phyloP scores from a whole-genome alignment of 2,888 invertebrate genomes.

The Unio delphinus region DNA sequence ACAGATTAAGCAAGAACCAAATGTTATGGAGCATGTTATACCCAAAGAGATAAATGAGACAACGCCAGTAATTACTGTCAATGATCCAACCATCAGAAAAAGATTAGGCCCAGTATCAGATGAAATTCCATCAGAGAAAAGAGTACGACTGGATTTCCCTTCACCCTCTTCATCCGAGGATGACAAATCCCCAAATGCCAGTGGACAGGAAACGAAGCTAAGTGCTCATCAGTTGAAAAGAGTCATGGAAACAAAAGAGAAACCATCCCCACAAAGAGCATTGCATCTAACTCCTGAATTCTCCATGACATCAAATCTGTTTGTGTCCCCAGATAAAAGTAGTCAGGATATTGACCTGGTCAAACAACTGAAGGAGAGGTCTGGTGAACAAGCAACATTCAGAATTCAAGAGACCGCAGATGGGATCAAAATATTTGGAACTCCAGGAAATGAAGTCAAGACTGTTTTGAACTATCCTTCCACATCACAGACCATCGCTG shows the following conservation, averaged over 20 bases:
- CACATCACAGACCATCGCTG: slow-evolving; percentile 18
- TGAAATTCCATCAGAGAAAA: slow-evolving; percentile 38
- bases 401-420: slow-evolving; percentile 5
- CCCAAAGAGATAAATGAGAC: slow-evolving; percentile 32
- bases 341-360: no score
- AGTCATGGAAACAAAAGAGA: slow-evolving; percentile 18
- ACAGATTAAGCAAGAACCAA: slow-evolving; percentile 1
- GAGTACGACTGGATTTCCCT: slow-evolving; percentile 46
- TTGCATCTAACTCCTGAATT: slow-evolving; percentile 54
- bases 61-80: slow-evolving; percentile 29
- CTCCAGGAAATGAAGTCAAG: no score
- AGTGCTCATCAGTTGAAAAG: slow-evolving; percentile 23
- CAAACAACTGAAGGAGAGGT: slow-evolving; percentile 1
- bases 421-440: not conserved
- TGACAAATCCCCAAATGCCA: slow-evolving; percentile 21
- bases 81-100: slow-evolving; percentile 23
- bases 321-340: no score
- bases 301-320: slow-evolving; percentile 3
- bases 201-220: slow-evolving; percentile 19
- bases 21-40: slow-evolving; percentile 1
- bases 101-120: slow-evolving; percentile 19
- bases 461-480: no score
- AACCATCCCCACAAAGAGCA: slow-evolving; percentile 48
- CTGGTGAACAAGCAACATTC: slow-evolving; percentile 1
- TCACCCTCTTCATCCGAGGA: slow-evolving; percentile 44